Base-by-base conservation (phyloP, 2,797 vertebrate species). In the Tapirus indicus region DNA sequence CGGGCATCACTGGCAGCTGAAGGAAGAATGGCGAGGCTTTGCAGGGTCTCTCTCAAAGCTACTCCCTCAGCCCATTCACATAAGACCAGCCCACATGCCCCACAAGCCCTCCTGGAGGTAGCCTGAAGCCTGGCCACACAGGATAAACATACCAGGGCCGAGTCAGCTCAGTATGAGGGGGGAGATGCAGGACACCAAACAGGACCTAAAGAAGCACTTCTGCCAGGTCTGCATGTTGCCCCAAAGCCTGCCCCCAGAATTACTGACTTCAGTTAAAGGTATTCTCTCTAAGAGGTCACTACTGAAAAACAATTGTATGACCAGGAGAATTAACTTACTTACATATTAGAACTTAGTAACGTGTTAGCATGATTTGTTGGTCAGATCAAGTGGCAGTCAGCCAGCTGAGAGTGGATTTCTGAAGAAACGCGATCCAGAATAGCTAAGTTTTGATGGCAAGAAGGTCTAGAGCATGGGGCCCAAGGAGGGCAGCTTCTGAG, bases 221-320 rank as follows among this genome's bases (percentile, higher is more conserved):
- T 0, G 0, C 41, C 58, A 84, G 85, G 75, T 32, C 58, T 52
- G 29, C 0, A 0, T 27, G 27, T 8, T 58, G 23, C 58, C 7
- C 0, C 29, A 75, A 89, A 62, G 77, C 27, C 89, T 82, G 44
- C 5, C 17, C 62, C 60, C 71, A 92, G 72, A 91, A 79, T 82
- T 78, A 72, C 44, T 69, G n/a, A 92, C 38, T 88, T 87, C 20
- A 58, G 27, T 80, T 79, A 77, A 60, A 83, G 58, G 91, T 38
- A 44, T 54, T 69, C 32, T 52, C 23, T 89, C 91, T 68, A 90
- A 64, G 85, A 66, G 20, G 62, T n/a, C 49, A 78, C 41, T 72
- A 32, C 18, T 88, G 38, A 86, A 64, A 54, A 78, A 56, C 66
- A 96, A 44, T 6, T 52, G 12, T 62, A 41, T 52, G 62, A 66